phyloP scores from a whole-genome alignment of 2,113 vertebrate species.

The Istiophorus platypterus region DNA sequence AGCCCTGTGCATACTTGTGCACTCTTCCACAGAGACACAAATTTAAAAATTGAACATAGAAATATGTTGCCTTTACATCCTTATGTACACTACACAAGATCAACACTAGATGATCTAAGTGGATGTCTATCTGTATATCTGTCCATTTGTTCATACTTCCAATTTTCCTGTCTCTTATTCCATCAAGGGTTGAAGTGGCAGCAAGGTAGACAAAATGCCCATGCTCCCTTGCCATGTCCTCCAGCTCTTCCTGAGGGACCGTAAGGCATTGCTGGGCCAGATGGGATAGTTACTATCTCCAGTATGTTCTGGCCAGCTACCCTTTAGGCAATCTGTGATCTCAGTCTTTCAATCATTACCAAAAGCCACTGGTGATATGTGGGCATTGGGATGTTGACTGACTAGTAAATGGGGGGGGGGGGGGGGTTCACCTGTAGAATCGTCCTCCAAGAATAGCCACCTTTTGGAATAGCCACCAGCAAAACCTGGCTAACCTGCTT shows the following conservation, averaged over 20 bases:
- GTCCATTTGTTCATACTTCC: not conserved
- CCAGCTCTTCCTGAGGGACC: not conserved
- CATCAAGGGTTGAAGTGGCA: too few relatives aligned
- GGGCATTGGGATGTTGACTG: too few relatives aligned
- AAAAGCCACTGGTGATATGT: not conserved
- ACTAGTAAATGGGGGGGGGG: too few relatives aligned
- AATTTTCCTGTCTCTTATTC: not conserved
- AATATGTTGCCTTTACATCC: not conserved
- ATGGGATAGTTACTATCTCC: not conserved
- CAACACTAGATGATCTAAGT: not conserved
- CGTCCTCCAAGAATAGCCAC: too few relatives aligned
- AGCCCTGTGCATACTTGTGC: not conserved
- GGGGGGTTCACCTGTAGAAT: too few relatives aligned
- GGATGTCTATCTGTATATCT: conserved; percentile 1
- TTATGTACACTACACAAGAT: conserved; percentile 1
- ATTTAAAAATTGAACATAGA: not conserved
- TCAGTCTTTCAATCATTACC: not conserved
- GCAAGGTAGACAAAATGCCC: not conserved
- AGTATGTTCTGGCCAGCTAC: not conserved
- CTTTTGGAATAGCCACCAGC: too few relatives aligned
- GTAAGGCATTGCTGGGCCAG: not conserved
- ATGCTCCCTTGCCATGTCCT: not conserved
- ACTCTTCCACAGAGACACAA: not conserved
- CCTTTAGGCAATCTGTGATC: too few relatives aligned
- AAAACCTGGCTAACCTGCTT: not conserved